These are phyloP conservation scores for Eumaeus atala DNA, from an alignment of 1,140 invertebrate genomes.

Conservation along the genomic window DNA sequence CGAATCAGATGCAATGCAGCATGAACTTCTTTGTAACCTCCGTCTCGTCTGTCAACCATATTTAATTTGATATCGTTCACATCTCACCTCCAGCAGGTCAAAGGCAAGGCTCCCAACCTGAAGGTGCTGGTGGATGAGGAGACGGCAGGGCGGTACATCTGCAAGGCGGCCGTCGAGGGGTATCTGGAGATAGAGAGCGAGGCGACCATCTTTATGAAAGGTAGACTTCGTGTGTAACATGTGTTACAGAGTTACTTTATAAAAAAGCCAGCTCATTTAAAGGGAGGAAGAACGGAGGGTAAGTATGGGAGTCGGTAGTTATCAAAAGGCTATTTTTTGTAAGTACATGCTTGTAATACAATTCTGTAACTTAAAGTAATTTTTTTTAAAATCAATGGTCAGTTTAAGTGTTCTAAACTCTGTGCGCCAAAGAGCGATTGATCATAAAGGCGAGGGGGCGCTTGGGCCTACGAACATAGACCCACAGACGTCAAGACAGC, in stretches of 20 bases:
- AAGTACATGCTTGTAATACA: too few relatives aligned
- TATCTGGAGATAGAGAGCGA: constrained; percentile 90
- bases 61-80: constrained; percentile 18
- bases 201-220: constrained; percentile 88
- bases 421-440: too few relatives aligned
- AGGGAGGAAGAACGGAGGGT: too few relatives aligned
- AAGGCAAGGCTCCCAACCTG: constrained; percentile 82
- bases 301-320: too few relatives aligned
- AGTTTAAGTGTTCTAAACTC: too few relatives aligned
- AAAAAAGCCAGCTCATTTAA: too few relatives aligned
- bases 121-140: constrained; percentile 83
- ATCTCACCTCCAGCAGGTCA: constrained; percentile 74
- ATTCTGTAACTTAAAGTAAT: too few relatives aligned
- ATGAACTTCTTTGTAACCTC: too few relatives aligned
- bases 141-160: constrained; percentile 89
- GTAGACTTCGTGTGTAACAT: constrained; percentile 63
- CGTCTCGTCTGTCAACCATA: not conserved
- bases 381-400: too few relatives aligned
- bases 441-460: not conserved
- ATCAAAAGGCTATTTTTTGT: too few relatives aligned
- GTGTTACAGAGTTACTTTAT: too few relatives aligned
- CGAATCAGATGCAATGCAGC: too few relatives aligned
- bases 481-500: not conserved
- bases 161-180: constrained; percentile 86
- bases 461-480: not conserved